Percentiles rank a stretch among this genome's conserved stretches.
These are phyloP conservation scores for Diabrotica undecimpunctata DNA, from an alignment of 1,140 invertebrate genomes.

Conservation along the genomic window DNA sequence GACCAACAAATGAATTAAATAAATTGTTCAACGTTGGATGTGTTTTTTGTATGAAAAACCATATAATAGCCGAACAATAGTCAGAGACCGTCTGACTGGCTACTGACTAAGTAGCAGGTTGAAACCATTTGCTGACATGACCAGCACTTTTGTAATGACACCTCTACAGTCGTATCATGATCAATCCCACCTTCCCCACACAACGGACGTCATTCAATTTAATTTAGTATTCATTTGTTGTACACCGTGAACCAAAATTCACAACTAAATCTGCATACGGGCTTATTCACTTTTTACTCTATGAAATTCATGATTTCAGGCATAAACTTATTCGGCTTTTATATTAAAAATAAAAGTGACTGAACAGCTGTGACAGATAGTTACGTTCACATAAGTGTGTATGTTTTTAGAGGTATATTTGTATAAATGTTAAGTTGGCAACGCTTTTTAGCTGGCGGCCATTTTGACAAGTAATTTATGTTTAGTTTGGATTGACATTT, in stretches of 20 bases:
- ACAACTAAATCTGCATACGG: neutral
- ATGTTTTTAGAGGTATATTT: too few relatives aligned
- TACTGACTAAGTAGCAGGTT: conserved; percentile 48
- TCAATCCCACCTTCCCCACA: conserved; percentile 34
- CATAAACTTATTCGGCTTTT: too few relatives aligned
- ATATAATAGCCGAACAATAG: conserved; percentile 36
- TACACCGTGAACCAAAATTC: neutral
- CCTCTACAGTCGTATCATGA: conserved; percentile 42
- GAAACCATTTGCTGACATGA: conserved; percentile 46
- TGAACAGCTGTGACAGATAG: too few relatives aligned
- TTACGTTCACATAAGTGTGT: too few relatives aligned
- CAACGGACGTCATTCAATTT: conserved; percentile 44
- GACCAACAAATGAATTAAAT: conserved; percentile 9
- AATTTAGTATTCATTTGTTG: conserved; percentile 40
- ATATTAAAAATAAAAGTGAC: too few relatives aligned
- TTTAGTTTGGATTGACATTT: too few relatives aligned
- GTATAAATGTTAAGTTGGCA: too few relatives aligned
- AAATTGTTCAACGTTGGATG: conserved; percentile 8
- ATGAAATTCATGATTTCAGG: too few relatives aligned
- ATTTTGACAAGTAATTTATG: too few relatives aligned
- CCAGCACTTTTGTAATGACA: conserved; percentile 47
- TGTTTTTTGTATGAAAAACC: conserved; percentile 9
- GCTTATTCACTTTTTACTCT: too few relatives aligned
- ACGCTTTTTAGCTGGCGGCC: too few relatives aligned
- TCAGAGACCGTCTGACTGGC: conserved; percentile 42